A percentile compares a stretch with the other conserved stretches of the same genome.
Evolutionary conservation across 2,797 vertebrate genomes (phyloP).

Genomic region (Anas bernieri): DNA sequence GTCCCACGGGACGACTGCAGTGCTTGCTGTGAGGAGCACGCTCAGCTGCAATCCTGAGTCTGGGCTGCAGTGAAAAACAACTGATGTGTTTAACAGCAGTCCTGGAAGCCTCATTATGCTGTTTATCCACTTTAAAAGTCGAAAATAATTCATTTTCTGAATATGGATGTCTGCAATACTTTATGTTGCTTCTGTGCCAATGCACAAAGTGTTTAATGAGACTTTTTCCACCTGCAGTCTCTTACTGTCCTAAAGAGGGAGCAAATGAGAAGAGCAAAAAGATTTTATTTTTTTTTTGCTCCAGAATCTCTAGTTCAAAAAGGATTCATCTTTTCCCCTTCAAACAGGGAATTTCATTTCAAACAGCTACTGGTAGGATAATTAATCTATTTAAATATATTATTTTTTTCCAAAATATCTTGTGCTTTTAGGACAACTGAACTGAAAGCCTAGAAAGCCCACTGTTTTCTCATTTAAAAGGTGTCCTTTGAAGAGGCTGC

Average conservation of each 20-base stretch:
- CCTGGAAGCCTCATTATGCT: not conserved
- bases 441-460: not conserved
- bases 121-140: not conserved
- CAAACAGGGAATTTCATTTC: not conserved
- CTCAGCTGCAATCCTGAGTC: not conserved
- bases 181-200: not conserved
- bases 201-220: not conserved
- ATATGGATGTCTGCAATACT: not conserved
- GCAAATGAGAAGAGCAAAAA: not conserved
- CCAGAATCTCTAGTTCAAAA: not conserved
- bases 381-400: not conserved
- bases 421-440: not conserved
- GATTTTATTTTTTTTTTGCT: not conserved
- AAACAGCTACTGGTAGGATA: not conserved
- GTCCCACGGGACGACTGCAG: rapidly evolving
- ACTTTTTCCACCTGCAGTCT: not conserved
- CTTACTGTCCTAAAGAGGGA: not conserved
- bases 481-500: not conserved
- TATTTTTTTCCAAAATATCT: not conserved
- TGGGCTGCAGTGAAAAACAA: not conserved
- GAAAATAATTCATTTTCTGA: not conserved
- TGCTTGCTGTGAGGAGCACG: not conserved
- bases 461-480: not conserved
- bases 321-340: not conserved
- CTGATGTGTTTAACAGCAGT: not conserved